Evolutionary conservation across 2,888 invertebrate genomes (phyloP).

Genomic region (Shargacucullia verbasci): DNA sequence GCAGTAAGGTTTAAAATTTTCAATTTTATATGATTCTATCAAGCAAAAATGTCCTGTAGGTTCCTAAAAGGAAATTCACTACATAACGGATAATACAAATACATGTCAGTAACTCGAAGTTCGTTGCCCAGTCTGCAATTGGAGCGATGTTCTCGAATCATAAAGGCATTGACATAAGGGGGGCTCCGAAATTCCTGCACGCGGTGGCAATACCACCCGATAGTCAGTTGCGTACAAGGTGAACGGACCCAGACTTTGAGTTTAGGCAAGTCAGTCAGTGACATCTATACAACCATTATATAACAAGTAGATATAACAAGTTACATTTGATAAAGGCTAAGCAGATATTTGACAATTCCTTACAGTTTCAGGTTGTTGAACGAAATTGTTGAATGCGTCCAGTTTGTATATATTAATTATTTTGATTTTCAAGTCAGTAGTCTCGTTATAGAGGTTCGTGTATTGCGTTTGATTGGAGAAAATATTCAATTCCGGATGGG

Average conservation of each 20-base stretch:
- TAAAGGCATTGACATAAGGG: slow-evolving; percentile 72
- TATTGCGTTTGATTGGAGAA: too few species aligned
- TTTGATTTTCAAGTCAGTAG: too few species aligned
- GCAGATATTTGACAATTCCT: too few species aligned
- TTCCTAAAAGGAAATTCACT: slow-evolving; percentile 1
- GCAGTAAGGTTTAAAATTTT: too few species aligned
- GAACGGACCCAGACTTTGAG: slow-evolving; percentile 59
- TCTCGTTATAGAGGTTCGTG: too few species aligned
- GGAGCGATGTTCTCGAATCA: slow-evolving; percentile 67
- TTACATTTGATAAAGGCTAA: slow-evolving; percentile 8
- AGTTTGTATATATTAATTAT: too few species aligned
- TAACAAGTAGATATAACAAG: slow-evolving; percentile 28
- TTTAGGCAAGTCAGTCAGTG: slow-evolving; percentile 54
- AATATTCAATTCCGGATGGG: too few species aligned
- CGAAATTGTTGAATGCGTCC: too few species aligned
- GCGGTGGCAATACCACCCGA: slow-evolving; percentile 53
- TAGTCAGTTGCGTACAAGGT: slow-evolving; percentile 58
- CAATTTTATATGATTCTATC: too few species aligned
- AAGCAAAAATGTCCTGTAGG: too few species aligned
- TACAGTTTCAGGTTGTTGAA: too few species aligned
- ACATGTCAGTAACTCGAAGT: slow-evolving; percentile 46
- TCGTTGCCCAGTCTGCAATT: slow-evolving; percentile 67
- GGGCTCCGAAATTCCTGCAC: slow-evolving; percentile 67
- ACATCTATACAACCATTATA: slow-evolving; percentile 47
- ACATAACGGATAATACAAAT: slow-evolving; percentile 15